These are phyloP conservation scores for Hypomecis atomaria DNA, from an alignment of 2,888 invertebrate species.

Conservation along the genomic window DNA sequence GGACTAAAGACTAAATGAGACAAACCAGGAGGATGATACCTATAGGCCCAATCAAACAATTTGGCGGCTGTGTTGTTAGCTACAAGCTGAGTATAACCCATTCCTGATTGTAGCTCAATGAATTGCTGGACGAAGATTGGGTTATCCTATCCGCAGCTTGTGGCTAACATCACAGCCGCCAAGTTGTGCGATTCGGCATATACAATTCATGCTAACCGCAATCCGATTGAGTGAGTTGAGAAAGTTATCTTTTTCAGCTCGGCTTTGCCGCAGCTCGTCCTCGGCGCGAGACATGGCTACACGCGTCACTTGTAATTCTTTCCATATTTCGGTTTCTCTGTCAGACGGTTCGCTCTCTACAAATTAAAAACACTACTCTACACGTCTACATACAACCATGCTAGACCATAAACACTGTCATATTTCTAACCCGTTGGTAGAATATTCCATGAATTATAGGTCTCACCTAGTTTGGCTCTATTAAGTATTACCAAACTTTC, in stretches of 20 bases:
- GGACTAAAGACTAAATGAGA: too few relatives aligned
- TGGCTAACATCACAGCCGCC: background rate
- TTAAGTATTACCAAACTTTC: too few relatives aligned
- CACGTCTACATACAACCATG: background rate
- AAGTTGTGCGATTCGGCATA: background rate
- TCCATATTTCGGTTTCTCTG: constrained; percentile 79
- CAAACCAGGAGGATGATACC: too few relatives aligned
- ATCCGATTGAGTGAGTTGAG: constrained; percentile 75
- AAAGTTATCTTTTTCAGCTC: constrained; percentile 80
- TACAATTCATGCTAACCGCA: constrained; percentile 63
- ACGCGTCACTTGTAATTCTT: constrained; percentile 73
- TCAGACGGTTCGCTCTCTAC: constrained; percentile 74
- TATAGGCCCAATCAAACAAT: too few relatives aligned
- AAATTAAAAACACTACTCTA: background rate
- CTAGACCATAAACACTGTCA: too few relatives aligned
- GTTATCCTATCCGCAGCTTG: background rate
- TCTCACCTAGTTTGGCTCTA: too few relatives aligned
- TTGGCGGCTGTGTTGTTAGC: too few relatives aligned
- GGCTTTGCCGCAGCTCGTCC: constrained; percentile 69
- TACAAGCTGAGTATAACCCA: too few relatives aligned
- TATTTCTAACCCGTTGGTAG: too few relatives aligned
- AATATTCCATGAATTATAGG: too few relatives aligned
- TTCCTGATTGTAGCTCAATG: too few relatives aligned
- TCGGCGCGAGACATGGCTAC: constrained; percentile 65
- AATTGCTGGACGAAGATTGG: background rate